Evolutionary conservation across 2,797 vertebrate species (phyloP).

Genomic region (Paguma larvata): DNA sequence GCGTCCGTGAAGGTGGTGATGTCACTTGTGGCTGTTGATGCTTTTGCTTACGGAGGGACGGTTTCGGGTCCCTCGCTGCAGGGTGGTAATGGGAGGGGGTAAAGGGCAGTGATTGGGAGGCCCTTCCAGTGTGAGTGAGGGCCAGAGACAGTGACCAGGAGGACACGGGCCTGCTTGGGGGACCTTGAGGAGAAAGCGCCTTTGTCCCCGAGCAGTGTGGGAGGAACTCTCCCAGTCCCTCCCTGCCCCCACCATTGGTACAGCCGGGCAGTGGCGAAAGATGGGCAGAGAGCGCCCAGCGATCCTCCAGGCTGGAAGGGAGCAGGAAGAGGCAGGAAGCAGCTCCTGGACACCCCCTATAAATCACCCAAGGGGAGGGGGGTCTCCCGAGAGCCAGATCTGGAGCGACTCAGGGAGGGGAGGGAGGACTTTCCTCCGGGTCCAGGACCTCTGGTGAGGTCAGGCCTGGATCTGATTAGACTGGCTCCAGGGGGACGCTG

Average conservation of each 20-base stretch:
- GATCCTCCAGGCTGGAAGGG: neutral
- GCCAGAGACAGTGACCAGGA: neutral
- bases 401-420: conserved; percentile 53
- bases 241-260: accelerated
- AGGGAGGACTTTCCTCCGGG: conserved; percentile 74
- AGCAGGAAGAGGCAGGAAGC: conserved; percentile 74
- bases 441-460: conserved; percentile 74
- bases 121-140: neutral
- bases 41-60: neutral
- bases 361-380: conserved; percentile 78
- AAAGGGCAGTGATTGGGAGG: neutral
- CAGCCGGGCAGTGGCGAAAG: neutral
- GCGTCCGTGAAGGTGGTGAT: neutral
- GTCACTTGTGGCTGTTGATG: neutral
- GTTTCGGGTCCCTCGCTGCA: neutral
- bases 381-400: conserved; percentile 63
- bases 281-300: neutral
- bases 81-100: neutral
- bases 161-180: neutral
- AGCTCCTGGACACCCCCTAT: conserved; percentile 54
- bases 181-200: neutral
- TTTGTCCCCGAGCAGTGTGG: neutral
- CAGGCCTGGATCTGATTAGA: conserved; percentile 87
- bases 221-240: neutral
- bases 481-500: conserved; percentile 64